Base-by-base conservation (phyloP, 2,113 vertebrate genomes). In the Glaucidium brasilianum region DNA sequence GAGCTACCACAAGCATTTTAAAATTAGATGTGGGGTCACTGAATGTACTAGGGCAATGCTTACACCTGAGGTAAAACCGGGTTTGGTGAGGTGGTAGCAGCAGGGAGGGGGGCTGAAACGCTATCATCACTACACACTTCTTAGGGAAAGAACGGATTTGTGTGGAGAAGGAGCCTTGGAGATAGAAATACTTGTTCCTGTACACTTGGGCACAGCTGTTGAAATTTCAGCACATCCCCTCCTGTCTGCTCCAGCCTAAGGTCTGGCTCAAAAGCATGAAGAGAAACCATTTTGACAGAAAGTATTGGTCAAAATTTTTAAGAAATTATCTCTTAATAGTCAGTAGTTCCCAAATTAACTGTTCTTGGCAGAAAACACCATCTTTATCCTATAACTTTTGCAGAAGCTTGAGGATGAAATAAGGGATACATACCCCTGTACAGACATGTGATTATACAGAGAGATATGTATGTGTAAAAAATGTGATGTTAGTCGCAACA, bases 121-220 rank as follows among this genome's bases (percentile, higher is more conserved):
- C 23, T 15, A 47, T 15, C 45, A 14, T 60, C 16, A 1, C 37
- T 4, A 0, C 0, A 1, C 15, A 15, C 19, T 82, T 37, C 67
- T 91, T 21, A 8, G 0, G 11, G 19, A 59, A 76, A 25, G 49
- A 83, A 32, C 7, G 66, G 60, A 79, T 66, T 30, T 8, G 63
- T 23, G 9, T 12, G 41, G 55, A 59, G 37, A 43, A 43, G 41
- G 47, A 88, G 56, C 12, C 29, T 68, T 34, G 8, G 22, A 64
- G 19, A 8, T 0, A 59, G n/a, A 13, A 21, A 5, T 8, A 29
- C 8, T 37, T 69, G 30, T 67, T 55, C 62, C 77, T 18, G 59
- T 26, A 2, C 64, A 63, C 49, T 69, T 25, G 22, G 20, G 15
- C 25, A 55, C 17, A 2, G 4, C 63, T 77, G 0, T 9, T 56